Evolutionary conservation across 2,797 vertebrate genomes (phyloP), one percentile per base, ranked within the genome.

Genomic region (Peromyscus eremicus): DNA sequence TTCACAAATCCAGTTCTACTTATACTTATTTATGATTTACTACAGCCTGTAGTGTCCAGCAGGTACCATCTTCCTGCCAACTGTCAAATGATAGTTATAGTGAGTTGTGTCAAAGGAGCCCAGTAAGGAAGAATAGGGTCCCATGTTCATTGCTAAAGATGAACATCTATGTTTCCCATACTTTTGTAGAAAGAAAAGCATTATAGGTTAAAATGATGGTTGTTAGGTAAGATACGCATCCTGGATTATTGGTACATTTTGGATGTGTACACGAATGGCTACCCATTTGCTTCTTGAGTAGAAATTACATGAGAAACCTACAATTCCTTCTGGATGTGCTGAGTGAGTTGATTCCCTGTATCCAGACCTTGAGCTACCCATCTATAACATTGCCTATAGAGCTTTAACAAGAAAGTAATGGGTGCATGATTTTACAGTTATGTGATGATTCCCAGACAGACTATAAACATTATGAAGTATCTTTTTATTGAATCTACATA

Each of bases 21-120:
- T 96, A 94, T 97, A 49, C 83, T 55, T 98, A 98, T 99, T 99
- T 99, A 99, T 99, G 82, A 99, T 0, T 99, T 5, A 12, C 6
- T 23, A 73, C 5, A 34, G n/a, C 27, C 52, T 73, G 8, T 98
- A 84, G 98, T 99, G 98, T 98, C 96, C 66, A 98, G 0, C 98
- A 99, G 99, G 97, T 98, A 98, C 99, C 99, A 99, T 66, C 98
- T 99, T 94, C 99, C 99, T n/a, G 99, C 77, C 94, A 99, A 98
- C 32, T 98, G n/a, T 40, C 14, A 13, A 77, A 21, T 9, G 12
- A 3, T 21, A 23, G 2, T 52, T 94, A 92, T 29, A 85, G 23
- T 60, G 64, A 60, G 27, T 25, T 11, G 5, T 23, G 27, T 96
- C 14, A 83, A 57, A 55, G 6, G 43, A 62, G 21, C 3, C 70